Base-by-base conservation (phyloP, 2,888 invertebrate species). In the Perizoma affinitatum region DNA sequence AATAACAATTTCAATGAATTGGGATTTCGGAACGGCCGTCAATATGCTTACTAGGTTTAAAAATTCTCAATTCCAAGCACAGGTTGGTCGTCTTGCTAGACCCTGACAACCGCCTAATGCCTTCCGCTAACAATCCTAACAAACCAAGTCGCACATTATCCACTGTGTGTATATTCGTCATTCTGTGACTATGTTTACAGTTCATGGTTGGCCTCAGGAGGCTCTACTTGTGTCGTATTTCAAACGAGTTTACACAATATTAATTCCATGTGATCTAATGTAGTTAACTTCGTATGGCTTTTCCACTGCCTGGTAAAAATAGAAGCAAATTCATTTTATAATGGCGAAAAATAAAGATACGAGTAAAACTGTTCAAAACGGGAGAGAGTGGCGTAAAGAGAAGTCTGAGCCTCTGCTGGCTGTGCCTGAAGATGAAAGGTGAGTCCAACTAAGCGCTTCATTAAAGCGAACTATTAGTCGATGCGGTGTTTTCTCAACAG, bases 351-450 rank as follows among this genome's bases (percentile, higher is more conserved):
- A 84, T 84, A 90, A 87, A 78, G 88, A 90, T 70, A 42, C 53
- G n/a, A 61, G 40, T 50, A 90, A 86, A 86, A 80, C 82, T 71
- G 87, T 84, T 84, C 86, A 83, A 74, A 87, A 79, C 74, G 78
- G 79, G 63, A 87, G 80, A 74, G 88, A 88, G 71, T 76, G 86
- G 82, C 83, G 87, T 43, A 58, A 54, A 69, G 87, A 88, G 75
- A 83, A 86, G 70, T 81, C 84, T 44, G 91, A 90, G 68, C 86
- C 88, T 72, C 83, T 90, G 65, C 78, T 90, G 52, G 79, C 86
- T 22, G 90, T 90, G 79, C 89, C 90, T 88, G 92, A 91, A 74
- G 88, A 89, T 90, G 90, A 91, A 89, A 89, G 91, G 92, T 91
- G 86, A 92, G 89, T 82, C 80, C 76, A 74, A 69, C 73, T 76